Evolutionary conservation across 2,113 vertebrate genomes (phyloP).

Genomic region (Poeciliopsis retropinna): DNA sequence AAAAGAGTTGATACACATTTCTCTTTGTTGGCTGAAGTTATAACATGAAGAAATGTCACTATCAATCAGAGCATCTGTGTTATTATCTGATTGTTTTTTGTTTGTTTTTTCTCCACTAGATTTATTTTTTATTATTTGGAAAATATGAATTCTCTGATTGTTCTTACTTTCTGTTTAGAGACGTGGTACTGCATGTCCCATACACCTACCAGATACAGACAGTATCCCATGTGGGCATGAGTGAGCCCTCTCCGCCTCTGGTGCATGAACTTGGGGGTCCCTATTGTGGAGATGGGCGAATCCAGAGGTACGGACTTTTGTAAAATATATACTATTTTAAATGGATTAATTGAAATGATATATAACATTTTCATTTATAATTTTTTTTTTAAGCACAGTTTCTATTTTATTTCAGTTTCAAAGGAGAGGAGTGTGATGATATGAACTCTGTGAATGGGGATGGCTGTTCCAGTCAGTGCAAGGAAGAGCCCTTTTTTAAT

Average conservation of each 20-base stretch:
- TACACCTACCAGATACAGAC: slow-evolving; percentile 90
- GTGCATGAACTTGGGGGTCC: slow-evolving; percentile 86
- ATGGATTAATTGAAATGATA: background rate
- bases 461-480: slow-evolving; percentile 94
- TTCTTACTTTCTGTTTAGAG: slow-evolving; percentile 72
- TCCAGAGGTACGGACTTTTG: slow-evolving; percentile 85
- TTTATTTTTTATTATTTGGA: background rate
- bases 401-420: slow-evolving; percentile 76
- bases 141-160: background rate
- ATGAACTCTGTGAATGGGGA: slow-evolving; percentile 93
- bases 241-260: slow-evolving; percentile 87
- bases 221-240: slow-evolving; percentile 84
- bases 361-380: background rate
- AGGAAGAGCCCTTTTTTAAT: slow-evolving; percentile 92
- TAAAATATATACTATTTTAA: background rate
- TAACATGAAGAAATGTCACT: background rate
- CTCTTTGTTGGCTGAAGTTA: background rate
- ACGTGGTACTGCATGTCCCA: slow-evolving; percentile 76
- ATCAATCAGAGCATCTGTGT: background rate
- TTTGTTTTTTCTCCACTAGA: background rate
- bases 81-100: background rate
- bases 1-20: no score
- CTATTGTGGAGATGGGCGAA: slow-evolving; percentile 93
- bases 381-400: background rate
- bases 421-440: slow-evolving; percentile 95